Conservation (phyloP, 2,113 vertebrate genomes). For the Helogale parvula region DNA sequence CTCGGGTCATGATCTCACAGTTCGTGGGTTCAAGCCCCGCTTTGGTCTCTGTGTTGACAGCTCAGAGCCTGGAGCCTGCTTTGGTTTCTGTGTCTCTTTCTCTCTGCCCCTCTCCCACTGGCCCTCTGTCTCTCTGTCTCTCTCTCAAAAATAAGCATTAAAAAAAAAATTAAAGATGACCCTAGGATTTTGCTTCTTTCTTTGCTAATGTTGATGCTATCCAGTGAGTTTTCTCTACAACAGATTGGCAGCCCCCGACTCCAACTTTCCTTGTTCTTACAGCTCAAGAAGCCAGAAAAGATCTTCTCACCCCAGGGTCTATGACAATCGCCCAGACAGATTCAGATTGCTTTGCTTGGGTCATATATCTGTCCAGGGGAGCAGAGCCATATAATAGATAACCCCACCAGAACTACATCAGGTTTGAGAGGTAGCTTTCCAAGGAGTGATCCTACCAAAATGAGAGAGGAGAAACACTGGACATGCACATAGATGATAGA, state of each 20-base stretch:
- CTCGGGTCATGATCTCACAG: too few species aligned
- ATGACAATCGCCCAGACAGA: not conserved
- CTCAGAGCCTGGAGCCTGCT: too few species aligned
- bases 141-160: too few species aligned
- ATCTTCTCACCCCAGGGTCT: not conserved
- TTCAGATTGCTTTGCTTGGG: not conserved
- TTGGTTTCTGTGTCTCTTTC: too few species aligned
- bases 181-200: not conserved
- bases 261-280: not conserved
- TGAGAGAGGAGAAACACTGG: not conserved
- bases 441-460: not conserved
- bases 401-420: not conserved
- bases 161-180: not conserved
- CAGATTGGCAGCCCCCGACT: not conserved
- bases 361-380: not conserved
- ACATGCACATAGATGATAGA: not conserved
- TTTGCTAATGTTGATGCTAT: not conserved
- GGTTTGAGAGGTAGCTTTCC: not conserved
- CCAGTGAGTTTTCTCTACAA: not conserved
- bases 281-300: not conserved
- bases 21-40: too few species aligned
- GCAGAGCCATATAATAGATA: not conserved
- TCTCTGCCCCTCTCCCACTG: too few species aligned
- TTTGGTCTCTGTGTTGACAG: too few species aligned
- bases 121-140: too few species aligned